Conservation (phyloP, 2,888 invertebrate genomes). For the Lasiommata megera region DNA sequence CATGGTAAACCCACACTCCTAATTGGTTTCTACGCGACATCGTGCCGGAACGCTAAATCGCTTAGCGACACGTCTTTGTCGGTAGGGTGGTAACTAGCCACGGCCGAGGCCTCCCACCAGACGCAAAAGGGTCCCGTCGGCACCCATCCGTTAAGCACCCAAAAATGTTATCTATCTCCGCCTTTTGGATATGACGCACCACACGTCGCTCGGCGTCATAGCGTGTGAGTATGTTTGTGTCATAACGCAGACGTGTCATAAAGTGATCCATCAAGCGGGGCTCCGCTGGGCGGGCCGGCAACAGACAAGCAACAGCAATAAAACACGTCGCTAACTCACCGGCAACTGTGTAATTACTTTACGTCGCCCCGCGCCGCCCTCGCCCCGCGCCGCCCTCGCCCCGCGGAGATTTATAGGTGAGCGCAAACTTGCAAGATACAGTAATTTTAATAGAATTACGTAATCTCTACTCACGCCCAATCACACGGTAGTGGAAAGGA, state of each 20-base stretch:
- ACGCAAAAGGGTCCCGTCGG: too few relatives aligned
- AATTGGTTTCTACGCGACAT: too few relatives aligned
- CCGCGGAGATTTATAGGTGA: conserved; percentile 9
- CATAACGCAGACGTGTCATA: neutral
- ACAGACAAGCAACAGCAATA: neutral
- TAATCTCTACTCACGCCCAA: neutral
- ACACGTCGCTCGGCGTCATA: too few relatives aligned
- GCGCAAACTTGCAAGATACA: conserved; percentile 2
- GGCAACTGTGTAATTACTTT: conserved; percentile 12
- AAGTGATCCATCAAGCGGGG: neutral
- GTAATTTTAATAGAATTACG: conserved; percentile 7
- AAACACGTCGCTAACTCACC: conserved; percentile 12
- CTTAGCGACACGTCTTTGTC: too few relatives aligned
- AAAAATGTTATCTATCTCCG: too few relatives aligned
- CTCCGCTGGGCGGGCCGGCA: neutral
- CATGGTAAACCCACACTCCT: too few relatives aligned
- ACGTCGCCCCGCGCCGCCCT: neutral
- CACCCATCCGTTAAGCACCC: too few relatives aligned
- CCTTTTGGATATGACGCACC: too few relatives aligned
- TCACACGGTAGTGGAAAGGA: neutral
- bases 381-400: neutral
- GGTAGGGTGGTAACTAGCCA: too few relatives aligned
- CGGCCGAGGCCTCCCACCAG: too few relatives aligned
- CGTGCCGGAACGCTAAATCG: too few relatives aligned
- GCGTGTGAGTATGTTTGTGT: neutral